Percentiles rank a stretch among this genome's conserved stretches.
phyloP scores from a whole-genome alignment of 1,140 invertebrate species.

The Helicoverpa zea region DNA sequence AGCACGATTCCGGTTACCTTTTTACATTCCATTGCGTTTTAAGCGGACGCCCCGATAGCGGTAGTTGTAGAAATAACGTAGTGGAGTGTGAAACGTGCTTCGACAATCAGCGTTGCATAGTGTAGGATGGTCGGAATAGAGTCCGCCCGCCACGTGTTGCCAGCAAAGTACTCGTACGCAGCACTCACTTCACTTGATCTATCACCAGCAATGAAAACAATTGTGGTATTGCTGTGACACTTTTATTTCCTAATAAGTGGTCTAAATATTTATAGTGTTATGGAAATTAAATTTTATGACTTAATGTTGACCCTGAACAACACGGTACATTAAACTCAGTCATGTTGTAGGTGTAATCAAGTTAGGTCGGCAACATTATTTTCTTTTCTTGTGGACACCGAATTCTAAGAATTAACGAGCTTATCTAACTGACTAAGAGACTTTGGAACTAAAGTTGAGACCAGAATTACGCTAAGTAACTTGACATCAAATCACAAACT shows the following conservation, averaged over 20 bases:
- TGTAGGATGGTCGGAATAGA: neutral
- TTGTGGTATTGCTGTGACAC: neutral
- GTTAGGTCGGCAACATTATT: too few relatives aligned
- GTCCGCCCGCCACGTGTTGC: conserved; percentile 21
- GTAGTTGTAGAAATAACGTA: conserved; percentile 28
- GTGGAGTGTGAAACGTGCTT: conserved; percentile 41
- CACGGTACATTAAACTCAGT: neutral
- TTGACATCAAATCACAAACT: too few relatives aligned
- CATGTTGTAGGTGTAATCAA: too few relatives aligned
- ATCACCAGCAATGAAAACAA: conserved; percentile 30
- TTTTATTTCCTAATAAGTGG: neutral
- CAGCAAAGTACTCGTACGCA: neutral
- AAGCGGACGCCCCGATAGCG: conserved; percentile 15
- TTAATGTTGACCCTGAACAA: too few relatives aligned
- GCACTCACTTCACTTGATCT: conserved; percentile 21
- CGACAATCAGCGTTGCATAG: neutral
- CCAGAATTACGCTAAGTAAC: too few relatives aligned
- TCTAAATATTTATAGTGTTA: neutral
- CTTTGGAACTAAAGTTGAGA: too few relatives aligned
- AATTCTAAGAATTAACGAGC: too few relatives aligned
- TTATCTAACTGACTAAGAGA: too few relatives aligned
- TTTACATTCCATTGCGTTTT: conserved; percentile 47
- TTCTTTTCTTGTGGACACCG: too few relatives aligned
- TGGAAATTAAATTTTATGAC: neutral
- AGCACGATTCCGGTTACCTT: conserved; percentile 37